Evolutionary conservation across 2,888 invertebrate species (phyloP), one percentile per base, ranked within the genome.

Genomic region (Gisinianus flammeolus): DNA sequence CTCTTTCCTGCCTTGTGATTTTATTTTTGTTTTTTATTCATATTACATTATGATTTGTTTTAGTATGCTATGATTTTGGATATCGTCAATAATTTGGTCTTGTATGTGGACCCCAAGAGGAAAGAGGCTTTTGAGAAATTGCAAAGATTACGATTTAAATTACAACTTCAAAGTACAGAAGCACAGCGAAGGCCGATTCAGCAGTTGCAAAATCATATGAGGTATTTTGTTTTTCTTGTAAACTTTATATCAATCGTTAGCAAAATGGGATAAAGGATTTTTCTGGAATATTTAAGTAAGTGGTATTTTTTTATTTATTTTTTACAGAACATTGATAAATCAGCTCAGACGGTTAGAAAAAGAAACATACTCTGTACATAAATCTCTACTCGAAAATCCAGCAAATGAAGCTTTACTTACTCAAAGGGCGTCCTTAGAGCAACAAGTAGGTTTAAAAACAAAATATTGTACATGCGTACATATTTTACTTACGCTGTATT

Each of bases 31-130:
- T 35, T 44, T 4, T 4, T 58, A 4, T 68, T 19, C 19, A 0
- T 54, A 31, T 66, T 64, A 16, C 24, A 66, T 19, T 66, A 85
- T 87, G 62, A 12, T 12, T 58, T 6, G 12, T 26, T 62, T 26
- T 90, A 96, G 91, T 98, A 98, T 87, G 94, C 94, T 1, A 98
- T 98, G 96, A 91, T 99, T 56, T 89, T 99, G 85, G 99, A 99
- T 88, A 94, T 99, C 85, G 94, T 99, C 2, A 99, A 99, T 89
- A 98, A 98, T 89, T 90, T 99, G 35, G 89, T 99, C 74, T 90
- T 99, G 0, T 97, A 96, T 87, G 97, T 98, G 77, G 98, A 98
- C 87, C 98, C 98, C 0, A 94, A 95, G 86, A 91, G 97, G 76
- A 95, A 97, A 85, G 94, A 96, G 86, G 94, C 95, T 10, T 90